Evolutionary conservation across 2,113 vertebrate species (phyloP), one percentile per base, ranked within the genome.

Genomic region (Andinoacara biseriatus): DNA sequence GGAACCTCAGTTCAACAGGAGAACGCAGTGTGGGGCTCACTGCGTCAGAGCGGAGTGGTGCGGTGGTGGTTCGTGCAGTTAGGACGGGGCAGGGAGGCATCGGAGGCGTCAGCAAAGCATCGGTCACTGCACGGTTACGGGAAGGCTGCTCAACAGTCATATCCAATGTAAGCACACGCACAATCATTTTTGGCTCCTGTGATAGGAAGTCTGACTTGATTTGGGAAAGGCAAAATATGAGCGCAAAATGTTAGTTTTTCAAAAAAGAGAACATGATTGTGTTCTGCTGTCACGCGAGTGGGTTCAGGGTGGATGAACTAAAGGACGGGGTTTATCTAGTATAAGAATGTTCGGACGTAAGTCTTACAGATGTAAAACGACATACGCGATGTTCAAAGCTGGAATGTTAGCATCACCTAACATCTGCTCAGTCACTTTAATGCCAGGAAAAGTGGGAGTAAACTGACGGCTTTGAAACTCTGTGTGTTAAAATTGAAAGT

Each of bases 1-100:
- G 60, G 76, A 76, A 59, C 82, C 69, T 63, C 61, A 1, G 46
- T 84, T 88, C 60, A 79, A 90, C 84, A 82, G 63, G 78, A 76
- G 77, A 85, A n/a, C 59, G 1, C 76, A 79, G 87, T 4, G 49
- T 43, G 81, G 57, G 65, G 78, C 84, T 89, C 86, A 22, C 52
- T 43, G 75, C 62, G 62, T 93, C 87, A 81, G 88, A 76, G 75
- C 52, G 3, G 54, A 52, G 22, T 9, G 63, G 35, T 35, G 18
- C 8, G 31, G 29, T 11, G 22, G 61, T 6, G 13, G 24, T 3
- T 85, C 74, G 17, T 7, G 74, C 83, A 74, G 80, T 74, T 38
- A 35, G 31, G 80, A 84, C 15, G 14, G 54, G 63, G 43, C 20
- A 0, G 5, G 1, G 49, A 54, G 13, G 74, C 11, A 18, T 56